Conservation (phyloP, 2,113 vertebrate species). For the Chaetorhynchus papuensis region DNA sequence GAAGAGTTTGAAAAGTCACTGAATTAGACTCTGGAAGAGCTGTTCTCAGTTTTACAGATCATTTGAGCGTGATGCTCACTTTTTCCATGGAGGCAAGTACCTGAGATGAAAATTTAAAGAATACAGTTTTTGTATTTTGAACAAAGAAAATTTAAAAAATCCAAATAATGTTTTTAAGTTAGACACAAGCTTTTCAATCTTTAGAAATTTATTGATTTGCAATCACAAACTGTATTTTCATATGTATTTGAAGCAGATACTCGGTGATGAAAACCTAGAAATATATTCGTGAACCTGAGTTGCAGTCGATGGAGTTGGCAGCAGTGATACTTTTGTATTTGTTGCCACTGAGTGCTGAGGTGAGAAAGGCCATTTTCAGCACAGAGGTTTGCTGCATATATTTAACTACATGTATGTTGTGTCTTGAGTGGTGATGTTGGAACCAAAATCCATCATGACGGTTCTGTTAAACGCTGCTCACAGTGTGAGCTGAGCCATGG, state of each 20-base stretch:
- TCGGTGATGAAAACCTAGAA: background rate
- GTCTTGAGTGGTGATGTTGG: rapidly evolving
- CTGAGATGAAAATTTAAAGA: background rate
- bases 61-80: rapidly evolving
- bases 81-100: background rate
- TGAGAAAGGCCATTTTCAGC: background rate
- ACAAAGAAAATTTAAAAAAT: background rate
- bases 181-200: background rate
- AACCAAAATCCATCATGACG: rapidly evolving
- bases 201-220: background rate
- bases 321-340: background rate
- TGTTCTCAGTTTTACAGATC: background rate
- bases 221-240: background rate
- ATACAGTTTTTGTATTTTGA: background rate
- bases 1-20: background rate
- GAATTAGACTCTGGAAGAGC: background rate
- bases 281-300: background rate
- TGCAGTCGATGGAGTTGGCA: rapidly evolving
- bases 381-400: background rate
- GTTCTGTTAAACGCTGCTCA: background rate
- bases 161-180: background rate
- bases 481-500: background rate
- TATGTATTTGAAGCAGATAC: background rate
- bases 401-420: rapidly evolving
- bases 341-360: background rate